Percentiles rank a stretch among this genome's conserved stretches.
Evolutionary conservation across 2,113 vertebrate genomes (phyloP).

Genomic region (Mobula birostris): DNA sequence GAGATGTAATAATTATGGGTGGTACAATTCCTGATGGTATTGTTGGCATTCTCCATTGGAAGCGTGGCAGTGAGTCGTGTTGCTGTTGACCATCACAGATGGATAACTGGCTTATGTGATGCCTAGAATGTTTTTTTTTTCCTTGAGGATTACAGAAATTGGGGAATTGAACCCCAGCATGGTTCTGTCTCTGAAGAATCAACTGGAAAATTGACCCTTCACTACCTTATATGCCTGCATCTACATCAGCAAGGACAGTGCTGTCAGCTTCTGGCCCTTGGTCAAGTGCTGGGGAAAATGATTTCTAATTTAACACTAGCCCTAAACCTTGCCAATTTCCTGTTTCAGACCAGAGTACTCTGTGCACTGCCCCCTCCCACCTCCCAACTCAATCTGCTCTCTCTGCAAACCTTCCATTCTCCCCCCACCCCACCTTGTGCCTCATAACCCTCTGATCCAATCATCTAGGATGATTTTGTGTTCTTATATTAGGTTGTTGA

Average conservation of each 20-base stretch:
- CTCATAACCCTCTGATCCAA: not conserved
- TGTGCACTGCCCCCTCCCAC: too few species aligned
- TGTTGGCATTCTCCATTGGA: not conserved
- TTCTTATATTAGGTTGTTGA: not conserved
- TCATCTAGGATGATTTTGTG: not conserved
- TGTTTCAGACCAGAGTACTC: not conserved
- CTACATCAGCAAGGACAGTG: not conserved
- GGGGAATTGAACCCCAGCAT: too few species aligned
- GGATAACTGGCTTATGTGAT: too few species aligned
- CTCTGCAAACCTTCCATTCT: not conserved
- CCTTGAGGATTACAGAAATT: too few species aligned
- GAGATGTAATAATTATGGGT: too few species aligned
- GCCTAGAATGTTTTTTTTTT: not conserved
- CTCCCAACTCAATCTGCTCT: too few species aligned
- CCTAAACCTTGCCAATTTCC: not conserved
- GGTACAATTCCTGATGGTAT: not conserved
- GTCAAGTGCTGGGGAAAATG: too few species aligned
- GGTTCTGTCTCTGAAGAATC: not conserved
- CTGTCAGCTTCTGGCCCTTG: too few species aligned
- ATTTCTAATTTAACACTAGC: too few species aligned
- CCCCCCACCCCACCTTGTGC: too few species aligned
- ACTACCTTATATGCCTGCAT: too few species aligned
- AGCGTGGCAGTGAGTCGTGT: not conserved
- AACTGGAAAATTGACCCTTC: not conserved
- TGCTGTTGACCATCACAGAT: not conserved